Base-by-base conservation (phyloP, 2,797 vertebrate species). In the Hybognathus amarus region DNA sequence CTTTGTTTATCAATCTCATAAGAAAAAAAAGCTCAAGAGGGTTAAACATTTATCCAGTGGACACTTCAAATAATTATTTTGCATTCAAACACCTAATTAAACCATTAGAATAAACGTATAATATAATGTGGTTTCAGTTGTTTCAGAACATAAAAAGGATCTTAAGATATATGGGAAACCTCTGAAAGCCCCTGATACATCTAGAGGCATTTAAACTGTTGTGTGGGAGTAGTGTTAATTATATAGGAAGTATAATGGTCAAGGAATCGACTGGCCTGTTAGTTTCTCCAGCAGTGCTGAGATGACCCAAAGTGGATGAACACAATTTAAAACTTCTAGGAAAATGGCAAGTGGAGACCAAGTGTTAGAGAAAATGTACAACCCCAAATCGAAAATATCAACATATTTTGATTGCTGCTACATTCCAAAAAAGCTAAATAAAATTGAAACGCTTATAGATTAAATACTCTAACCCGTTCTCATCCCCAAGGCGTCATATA, bases 1-100 rank as follows among this genome's bases (percentile, higher is more conserved):
- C 91, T 93, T 91, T 94, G 93, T 94, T 94, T 94, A 89, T 92
- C 88, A 91, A 87, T 89, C 87, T 52, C 76, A 64, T 47, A 8
- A 64, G 63, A 82, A 88, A 63, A 33, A 30, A 91, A 91, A 87
- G 86, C 88, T 88, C 88, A 88, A 83, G 89, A 91, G 90, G 88
- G 24, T 30, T 45, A 45, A 56, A 54, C 36, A 18, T 68, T 45
- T 83, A 83, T 68, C 20, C 6, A 54, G 61, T 75, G 73, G 73
- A 68, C 50, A 67, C 81, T 69, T 77, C 18, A 76, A 83, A 56
- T 68, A 76, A 83, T 76, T 17, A 59, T 68, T 83, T 56, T 22
- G 47, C 50, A 77, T 77, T 56, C 12, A 24, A 76, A 83, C 33
- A 83, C 36, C 52, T 5, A 47, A 38, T 70, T 80, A 56, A 59